Percentiles rank a stretch among this genome's conserved stretches.
phyloP scores from a whole-genome alignment of 2,888 invertebrate species.

The Suillia variegata region DNA sequence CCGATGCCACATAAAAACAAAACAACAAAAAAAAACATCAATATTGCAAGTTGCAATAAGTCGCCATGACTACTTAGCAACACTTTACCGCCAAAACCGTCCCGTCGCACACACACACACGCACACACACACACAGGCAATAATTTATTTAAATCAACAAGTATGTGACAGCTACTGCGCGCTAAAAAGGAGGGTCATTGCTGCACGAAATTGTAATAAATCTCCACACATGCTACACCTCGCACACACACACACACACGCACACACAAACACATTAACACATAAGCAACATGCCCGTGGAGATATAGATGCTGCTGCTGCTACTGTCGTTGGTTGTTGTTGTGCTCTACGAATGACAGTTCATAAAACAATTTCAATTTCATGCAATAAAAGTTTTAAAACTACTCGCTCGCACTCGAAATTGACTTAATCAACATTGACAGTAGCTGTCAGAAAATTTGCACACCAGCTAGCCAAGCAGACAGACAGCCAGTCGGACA shows the following conservation, averaged over 20 bases:
- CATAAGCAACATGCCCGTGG: too few relatives aligned
- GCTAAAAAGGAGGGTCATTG: constrained; percentile 36
- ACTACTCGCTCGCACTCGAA: constrained; percentile 4
- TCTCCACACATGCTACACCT: constrained; percentile 22
- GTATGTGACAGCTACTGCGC: constrained; percentile 28
- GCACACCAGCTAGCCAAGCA: not conserved
- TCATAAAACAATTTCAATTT: constrained; percentile 1
- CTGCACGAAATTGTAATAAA: constrained; percentile 40
- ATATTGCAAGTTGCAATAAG: not conserved
- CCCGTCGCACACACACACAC: constrained; percentile 3
- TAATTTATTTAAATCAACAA: constrained; percentile 34
- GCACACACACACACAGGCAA: constrained; percentile 22
- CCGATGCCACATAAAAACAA: too few relatives aligned
- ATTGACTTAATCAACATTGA: constrained; percentile 35
- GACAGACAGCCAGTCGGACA: not conserved
- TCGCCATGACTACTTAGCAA: not conserved
- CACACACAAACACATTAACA: too few relatives aligned
- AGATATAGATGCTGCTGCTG: too few relatives aligned
- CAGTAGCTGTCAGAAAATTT: constrained; percentile 27
- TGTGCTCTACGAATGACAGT: constrained; percentile 4
- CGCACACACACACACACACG: not conserved
- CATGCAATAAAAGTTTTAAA: not conserved
- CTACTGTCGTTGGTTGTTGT: constrained; percentile 8
- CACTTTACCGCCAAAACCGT: not conserved
- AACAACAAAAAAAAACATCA: not conserved